phyloP scores from a whole-genome alignment of 1,140 invertebrate species.

The Pogonomyrmex californicus region DNA sequence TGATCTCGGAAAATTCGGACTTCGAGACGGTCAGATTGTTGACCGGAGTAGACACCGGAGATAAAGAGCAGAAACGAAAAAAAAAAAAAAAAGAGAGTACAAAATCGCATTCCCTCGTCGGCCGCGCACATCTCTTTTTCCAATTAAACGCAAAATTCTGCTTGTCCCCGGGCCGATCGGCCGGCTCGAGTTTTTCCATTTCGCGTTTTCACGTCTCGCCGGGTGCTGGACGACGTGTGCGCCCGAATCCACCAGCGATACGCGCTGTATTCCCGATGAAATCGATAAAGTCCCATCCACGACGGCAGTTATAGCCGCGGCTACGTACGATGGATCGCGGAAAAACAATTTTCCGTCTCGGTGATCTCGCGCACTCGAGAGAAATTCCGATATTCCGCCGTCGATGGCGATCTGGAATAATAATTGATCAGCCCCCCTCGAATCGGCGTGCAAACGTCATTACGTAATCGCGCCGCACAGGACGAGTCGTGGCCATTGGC shows the following conservation, averaged over 20 bases:
- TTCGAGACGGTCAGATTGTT: constrained; percentile 38
- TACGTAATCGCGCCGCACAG: constrained; percentile 39
- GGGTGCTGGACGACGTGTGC: constrained; percentile 66
- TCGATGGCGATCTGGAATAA: constrained; percentile 65
- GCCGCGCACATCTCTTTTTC: constrained; percentile 59
- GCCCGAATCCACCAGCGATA: constrained; percentile 44
- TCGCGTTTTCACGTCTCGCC: constrained; percentile 73
- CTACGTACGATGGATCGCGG: constrained; percentile 65
- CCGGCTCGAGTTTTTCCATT: constrained; percentile 72
- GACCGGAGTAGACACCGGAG: background rate
- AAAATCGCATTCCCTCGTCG: constrained; percentile 60
- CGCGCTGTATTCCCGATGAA: constrained; percentile 74
- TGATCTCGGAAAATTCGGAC: constrained; percentile 15
- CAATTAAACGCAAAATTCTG: constrained; percentile 74
- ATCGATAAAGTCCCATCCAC: constrained; percentile 75
- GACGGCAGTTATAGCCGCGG: constrained; percentile 67
- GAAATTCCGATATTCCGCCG: constrained; percentile 67
- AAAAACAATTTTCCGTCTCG: constrained; percentile 77
- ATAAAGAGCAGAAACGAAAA: background rate
- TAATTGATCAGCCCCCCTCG: constrained; percentile 62
- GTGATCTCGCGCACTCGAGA: constrained; percentile 72
- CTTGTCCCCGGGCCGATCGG: constrained; percentile 9
- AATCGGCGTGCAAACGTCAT: constrained; percentile 45
- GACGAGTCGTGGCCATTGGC: background rate
- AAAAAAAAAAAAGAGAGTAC: constrained; percentile 34